A percentile compares a stretch with the other conserved stretches of the same genome.
These are phyloP conservation scores for Tragelaphus scriptus DNA, from an alignment of 2,113 vertebrate genomes.

Conservation along the genomic window DNA sequence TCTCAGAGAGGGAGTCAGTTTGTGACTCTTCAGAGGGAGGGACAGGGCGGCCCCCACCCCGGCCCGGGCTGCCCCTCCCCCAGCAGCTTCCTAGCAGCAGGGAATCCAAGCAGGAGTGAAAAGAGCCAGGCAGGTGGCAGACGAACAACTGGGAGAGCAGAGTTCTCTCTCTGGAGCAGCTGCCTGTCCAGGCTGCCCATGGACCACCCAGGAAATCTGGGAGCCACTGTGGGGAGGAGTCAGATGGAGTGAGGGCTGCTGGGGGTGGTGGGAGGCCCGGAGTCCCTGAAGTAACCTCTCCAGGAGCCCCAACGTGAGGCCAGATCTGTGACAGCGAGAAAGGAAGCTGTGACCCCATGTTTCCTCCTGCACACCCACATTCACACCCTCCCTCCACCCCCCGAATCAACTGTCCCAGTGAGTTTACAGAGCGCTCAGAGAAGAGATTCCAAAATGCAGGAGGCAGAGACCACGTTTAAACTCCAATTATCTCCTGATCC, in stretches of 20 bases:
- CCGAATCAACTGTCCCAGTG: background rate
- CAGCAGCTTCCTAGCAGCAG: conserved; percentile 18
- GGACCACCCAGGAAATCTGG: conserved; percentile 84
- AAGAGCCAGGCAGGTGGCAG: conserved; percentile 69
- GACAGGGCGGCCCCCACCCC: background rate
- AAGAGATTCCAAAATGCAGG: conserved; percentile 38
- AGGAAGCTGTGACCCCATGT: background rate
- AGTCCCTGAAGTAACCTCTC: conserved; percentile 81
- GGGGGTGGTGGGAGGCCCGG: conserved; percentile 62
- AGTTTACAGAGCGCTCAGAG: conserved; percentile 35
- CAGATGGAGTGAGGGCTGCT: conserved; percentile 48
- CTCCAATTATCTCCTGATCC: background rate
- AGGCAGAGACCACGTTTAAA: conserved; percentile 41
- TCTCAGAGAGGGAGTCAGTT: background rate
- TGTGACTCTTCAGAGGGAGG: background rate
- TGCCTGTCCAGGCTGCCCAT: conserved; percentile 80
- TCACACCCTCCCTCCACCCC: background rate
- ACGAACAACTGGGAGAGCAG: conserved; percentile 67
- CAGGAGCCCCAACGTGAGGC: conserved; percentile 77
- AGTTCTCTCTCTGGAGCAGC: conserved; percentile 68
- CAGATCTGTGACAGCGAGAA: conserved; percentile 58
- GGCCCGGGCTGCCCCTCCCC: background rate
- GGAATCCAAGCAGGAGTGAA: conserved; percentile 78
- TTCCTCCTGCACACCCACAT: background rate
- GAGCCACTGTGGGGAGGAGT: conserved; percentile 74